These are phyloP conservation scores for Hedya salicella DNA, from an alignment of 2,888 invertebrate species.

Conservation along the genomic window DNA sequence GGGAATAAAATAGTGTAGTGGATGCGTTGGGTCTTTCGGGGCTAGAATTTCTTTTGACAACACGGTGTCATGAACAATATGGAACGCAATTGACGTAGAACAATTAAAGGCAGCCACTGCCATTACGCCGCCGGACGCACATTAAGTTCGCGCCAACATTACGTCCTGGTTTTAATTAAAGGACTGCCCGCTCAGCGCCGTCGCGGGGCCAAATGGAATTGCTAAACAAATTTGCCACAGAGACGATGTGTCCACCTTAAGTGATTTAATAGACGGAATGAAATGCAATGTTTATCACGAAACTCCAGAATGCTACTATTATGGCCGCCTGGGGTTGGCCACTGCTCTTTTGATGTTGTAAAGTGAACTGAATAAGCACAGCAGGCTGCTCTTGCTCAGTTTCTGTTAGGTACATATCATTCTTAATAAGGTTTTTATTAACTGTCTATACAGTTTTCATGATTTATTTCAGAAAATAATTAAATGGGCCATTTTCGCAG, in stretches of 20 bases:
- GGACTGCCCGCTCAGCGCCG: slow-evolving; percentile 76
- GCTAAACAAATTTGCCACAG: slow-evolving; percentile 84
- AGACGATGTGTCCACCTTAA: slow-evolving; percentile 83
- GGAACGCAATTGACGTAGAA: slow-evolving; percentile 76
- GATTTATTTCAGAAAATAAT: background rate
- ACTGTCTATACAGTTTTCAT: background rate
- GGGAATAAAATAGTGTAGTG: background rate
- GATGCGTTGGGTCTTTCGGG: background rate
- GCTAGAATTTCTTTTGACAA: slow-evolving; percentile 41
- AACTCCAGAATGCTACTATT: slow-evolving; percentile 42
- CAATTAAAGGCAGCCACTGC: slow-evolving; percentile 76
- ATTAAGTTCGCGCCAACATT: slow-evolving; percentile 81
- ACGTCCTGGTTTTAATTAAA: slow-evolving; percentile 83
- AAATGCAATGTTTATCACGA: slow-evolving; percentile 79
- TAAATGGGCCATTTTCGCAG: slow-evolving; percentile 5
- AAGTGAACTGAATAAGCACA: background rate
- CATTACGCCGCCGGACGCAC: slow-evolving; percentile 80
- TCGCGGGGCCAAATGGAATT: slow-evolving; percentile 80
- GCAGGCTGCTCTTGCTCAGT: too few relatives aligned
- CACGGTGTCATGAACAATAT: slow-evolving; percentile 50
- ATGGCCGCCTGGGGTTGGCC: slow-evolving; percentile 15
- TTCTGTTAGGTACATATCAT: too few relatives aligned
- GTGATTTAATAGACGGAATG: slow-evolving; percentile 85
- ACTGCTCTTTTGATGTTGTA: background rate
- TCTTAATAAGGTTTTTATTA: background rate